Conservation (phyloP, 2,888 invertebrate species). For the Drosophila seclusa region DNA sequence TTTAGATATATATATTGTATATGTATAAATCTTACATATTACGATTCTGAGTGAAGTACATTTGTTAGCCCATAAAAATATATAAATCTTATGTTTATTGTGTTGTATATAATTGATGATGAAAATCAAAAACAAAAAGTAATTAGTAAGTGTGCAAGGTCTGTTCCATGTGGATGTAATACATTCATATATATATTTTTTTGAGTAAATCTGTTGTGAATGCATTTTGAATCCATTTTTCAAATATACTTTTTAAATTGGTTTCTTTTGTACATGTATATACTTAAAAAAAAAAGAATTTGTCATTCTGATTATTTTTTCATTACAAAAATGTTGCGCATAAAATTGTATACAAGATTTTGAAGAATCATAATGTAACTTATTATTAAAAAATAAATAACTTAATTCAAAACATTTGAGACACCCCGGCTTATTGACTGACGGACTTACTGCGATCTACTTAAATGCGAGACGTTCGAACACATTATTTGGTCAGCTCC, state of each 20-base stretch:
- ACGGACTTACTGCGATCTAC: slow-evolving; percentile 38
- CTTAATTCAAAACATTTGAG: slow-evolving; percentile 38
- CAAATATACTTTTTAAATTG: slow-evolving; percentile 50
- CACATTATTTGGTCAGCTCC: slow-evolving; percentile 71
- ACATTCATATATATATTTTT: slow-evolving; percentile 17
- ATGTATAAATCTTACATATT: slow-evolving; percentile 70
- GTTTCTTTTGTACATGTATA: slow-evolving; percentile 48
- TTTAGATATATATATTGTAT: slow-evolving; percentile 47
- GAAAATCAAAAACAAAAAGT: slow-evolving; percentile 18
- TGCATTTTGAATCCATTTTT: slow-evolving; percentile 71
- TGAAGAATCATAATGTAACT: slow-evolving; percentile 70
- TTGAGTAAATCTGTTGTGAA: slow-evolving; percentile 40
- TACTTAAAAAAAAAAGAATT: slow-evolving; percentile 23
- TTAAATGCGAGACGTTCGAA: slow-evolving; percentile 55
- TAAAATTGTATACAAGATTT: slow-evolving; percentile 57
- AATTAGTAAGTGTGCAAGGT: slow-evolving; percentile 49
- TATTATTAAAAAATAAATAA: slow-evolving; percentile 69
- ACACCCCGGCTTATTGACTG: slow-evolving; percentile 27
- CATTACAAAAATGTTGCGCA: slow-evolving; percentile 51
- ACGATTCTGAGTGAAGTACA: slow-evolving; percentile 77
- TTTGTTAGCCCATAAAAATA: slow-evolving; percentile 75
- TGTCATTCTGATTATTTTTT: slow-evolving; percentile 40
- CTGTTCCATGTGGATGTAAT: slow-evolving; percentile 54
- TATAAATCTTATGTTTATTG: slow-evolving; percentile 54
- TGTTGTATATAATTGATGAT: slow-evolving; percentile 49